Base-by-base conservation (phyloP, 2,113 vertebrate genomes). In the Hypanus sabinus region DNA sequence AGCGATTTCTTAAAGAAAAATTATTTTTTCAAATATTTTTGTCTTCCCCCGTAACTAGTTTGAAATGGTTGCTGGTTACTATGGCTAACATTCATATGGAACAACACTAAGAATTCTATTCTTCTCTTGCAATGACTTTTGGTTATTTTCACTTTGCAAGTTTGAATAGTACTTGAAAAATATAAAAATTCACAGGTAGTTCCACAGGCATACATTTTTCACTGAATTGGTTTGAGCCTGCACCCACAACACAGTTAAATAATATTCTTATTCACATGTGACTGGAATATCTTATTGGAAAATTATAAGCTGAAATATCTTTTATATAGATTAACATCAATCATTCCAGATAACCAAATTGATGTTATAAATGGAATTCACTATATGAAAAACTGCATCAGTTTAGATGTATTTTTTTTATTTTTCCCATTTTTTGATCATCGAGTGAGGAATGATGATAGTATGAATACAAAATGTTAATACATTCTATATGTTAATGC, bases 401-500 rank as follows among this genome's bases (percentile, higher is more conserved):
- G 30, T 90, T 65, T 90, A 33, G n/a, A 33, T 33, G 60, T 20
- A 20, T 90, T 90, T 88, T 90, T 62, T 62, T 36, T 68, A 65
- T 68, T 90, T 68, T 87, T 55, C 57, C 60, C 12, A 65, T 90
- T 65, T 90, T 30, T 65, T 90, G 14, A 60, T 88, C 60, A 65
- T 88, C 16, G 30, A 16, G 27, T 60, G 83, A 87, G 12, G 83
- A 88, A n/a, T 65, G 57, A 88, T n/a, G 85, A 62, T n/a, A 16
- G 30, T 33, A 46, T 9, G 65, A 93, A 71, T 46, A 36, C 33
- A 38, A 93, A 73, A 70, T 70, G 36, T 93, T 73, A 73, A 93
- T 68, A 93, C 36, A 73, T 73, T 93, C 33, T 73, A 73, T 73
- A 73, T 93, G 90, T 93, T 93, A 70, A 70, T 93, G 68, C 65